Percentiles rank a stretch among this genome's conserved stretches.
phyloP scores from a whole-genome alignment of 2,113 vertebrate species.

The Cacatua alba region DNA sequence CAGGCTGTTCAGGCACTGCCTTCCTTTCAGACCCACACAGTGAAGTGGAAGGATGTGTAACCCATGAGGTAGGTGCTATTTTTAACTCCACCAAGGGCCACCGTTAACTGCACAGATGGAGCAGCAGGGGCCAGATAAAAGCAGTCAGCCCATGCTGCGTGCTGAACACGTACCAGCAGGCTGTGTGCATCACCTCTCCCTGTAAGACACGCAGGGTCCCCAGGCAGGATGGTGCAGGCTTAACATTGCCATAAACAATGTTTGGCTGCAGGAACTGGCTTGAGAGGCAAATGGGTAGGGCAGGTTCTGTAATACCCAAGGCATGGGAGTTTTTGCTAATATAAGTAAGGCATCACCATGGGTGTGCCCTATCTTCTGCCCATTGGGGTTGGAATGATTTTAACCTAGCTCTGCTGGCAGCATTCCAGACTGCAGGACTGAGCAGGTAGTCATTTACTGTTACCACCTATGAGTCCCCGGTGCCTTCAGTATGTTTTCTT shows the following conservation, averaged over 20 bases:
- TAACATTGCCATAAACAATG: background rate
- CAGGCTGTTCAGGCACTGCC: accelerated
- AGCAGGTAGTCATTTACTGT: background rate
- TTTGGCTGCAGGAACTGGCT: background rate
- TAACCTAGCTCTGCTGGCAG: background rate
- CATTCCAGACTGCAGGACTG: background rate
- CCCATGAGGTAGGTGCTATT: background rate
- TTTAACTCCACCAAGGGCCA: background rate
- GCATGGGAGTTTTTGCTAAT: background rate
- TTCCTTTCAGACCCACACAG: accelerated
- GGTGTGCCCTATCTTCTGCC: background rate
- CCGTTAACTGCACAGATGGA: background rate
- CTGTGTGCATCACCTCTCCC: accelerated
- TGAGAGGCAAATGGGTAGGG: background rate
- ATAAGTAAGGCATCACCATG: background rate
- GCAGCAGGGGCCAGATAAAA: background rate
- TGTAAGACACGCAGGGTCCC: accelerated
- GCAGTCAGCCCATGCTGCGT: accelerated
- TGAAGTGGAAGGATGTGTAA: background rate
- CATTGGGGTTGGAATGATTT: background rate
- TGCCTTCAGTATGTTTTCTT: background rate
- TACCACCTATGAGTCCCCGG: accelerated
- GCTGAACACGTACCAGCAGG: background rate
- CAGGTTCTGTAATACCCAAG: background rate
- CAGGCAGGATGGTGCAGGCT: background rate